A percentile compares a stretch with the other conserved stretches of the same genome.
Conservation (phyloP, 2,888 invertebrate species). For the Metacarcinus magister region DNA sequence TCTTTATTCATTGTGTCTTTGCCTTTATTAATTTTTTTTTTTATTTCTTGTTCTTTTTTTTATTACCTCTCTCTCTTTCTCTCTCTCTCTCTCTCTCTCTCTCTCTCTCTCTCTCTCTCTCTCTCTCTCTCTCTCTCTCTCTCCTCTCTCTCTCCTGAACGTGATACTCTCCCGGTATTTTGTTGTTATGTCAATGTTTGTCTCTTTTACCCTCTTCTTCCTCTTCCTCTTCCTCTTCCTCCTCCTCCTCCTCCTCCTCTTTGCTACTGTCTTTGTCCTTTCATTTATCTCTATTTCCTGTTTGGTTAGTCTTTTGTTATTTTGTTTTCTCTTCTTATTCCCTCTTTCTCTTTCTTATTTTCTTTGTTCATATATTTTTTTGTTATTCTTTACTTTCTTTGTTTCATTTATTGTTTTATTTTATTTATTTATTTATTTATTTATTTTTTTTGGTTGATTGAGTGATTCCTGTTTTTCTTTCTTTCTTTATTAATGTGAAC, state of each 20-base stretch:
- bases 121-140: conserved; percentile 29
- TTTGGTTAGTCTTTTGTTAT: neutral
- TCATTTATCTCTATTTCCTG: neutral
- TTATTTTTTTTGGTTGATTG: neutral
- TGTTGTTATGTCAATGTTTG: conserved; percentile 28
- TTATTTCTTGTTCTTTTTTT: neutral
- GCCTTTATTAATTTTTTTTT: neutral
- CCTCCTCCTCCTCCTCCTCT: neutral
- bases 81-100: conserved; percentile 48
- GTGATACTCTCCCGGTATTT: neutral
- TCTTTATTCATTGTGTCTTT: neutral
- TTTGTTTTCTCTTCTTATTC: neutral
- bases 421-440: neutral
- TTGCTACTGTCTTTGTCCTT: neutral
- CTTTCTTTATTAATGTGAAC: neutral
- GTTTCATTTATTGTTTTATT: neutral
- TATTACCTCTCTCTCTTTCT: neutral
- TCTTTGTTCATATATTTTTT: neutral
- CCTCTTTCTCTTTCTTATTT: neutral
- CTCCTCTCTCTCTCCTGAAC: neutral
- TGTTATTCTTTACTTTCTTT: too few species aligned
- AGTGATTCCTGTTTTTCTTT: neutral
- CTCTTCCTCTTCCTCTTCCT: neutral
- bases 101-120: conserved; percentile 48
- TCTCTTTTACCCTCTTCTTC: neutral